Conservation (phyloP, 1,140 invertebrate species). For the Lutraria rhynchaena region DNA sequence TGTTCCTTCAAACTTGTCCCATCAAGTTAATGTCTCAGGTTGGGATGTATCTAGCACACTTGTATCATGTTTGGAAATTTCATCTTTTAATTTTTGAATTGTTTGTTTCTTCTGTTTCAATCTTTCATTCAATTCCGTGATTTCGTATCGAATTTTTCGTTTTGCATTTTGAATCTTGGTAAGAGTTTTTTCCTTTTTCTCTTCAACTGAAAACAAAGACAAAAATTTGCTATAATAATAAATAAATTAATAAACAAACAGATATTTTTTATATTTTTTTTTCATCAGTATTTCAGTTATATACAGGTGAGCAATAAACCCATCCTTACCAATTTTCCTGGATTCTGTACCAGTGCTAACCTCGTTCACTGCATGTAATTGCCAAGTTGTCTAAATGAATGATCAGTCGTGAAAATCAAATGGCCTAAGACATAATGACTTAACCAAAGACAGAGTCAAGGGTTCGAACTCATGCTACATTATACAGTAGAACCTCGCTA, state of each 20-base stretch:
- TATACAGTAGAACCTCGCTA: no score
- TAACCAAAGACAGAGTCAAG: no score
- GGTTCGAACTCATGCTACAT: no score
- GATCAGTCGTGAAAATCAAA: no score
- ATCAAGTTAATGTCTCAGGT: slow-evolving; percentile 17
- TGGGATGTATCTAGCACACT: not conserved
- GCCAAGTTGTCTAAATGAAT: no score
- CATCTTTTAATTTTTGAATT: slow-evolving; percentile 93
- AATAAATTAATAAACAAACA: not conserved
- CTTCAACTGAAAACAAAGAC: slow-evolving; percentile 89
- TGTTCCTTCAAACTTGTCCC: not conserved
- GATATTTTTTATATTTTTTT: not conserved
- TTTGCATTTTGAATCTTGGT: slow-evolving; percentile 91
- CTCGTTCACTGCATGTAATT: no score
- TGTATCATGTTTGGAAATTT: slow-evolving; percentile 87
- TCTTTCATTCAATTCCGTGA: slow-evolving; percentile 93
- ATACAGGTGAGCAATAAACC: no score
- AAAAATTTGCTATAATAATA: not conserved
- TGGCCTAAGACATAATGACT: no score
- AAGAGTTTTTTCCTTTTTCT: slow-evolving; percentile 92
- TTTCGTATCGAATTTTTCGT: slow-evolving; percentile 92
- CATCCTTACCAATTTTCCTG: no score
- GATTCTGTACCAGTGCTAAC: no score
- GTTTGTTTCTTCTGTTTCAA: slow-evolving; percentile 94
- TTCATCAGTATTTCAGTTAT: no score